Percentiles rank a stretch among this genome's conserved stretches.
Evolutionary conservation across 2,888 invertebrate genomes (phyloP).

Genomic region (Drosophila paranaensis): DNA sequence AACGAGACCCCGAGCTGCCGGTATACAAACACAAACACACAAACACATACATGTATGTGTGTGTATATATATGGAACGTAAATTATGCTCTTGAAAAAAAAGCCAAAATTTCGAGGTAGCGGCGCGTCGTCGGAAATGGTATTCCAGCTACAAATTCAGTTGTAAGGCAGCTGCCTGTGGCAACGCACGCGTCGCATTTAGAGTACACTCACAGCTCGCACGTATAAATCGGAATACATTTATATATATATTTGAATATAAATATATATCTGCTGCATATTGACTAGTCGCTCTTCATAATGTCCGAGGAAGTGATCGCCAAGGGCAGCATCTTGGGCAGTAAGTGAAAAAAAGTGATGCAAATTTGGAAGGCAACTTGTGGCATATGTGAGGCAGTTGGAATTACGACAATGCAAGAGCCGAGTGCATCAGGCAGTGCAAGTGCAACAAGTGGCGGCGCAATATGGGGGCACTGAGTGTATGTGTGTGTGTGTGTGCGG

Average conservation of each 20-base stretch:
- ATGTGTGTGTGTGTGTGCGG: too few relatives aligned
- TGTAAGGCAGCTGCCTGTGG: constrained; percentile 67
- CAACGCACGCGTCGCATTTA: constrained; percentile 60
- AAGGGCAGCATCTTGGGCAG: constrained; percentile 87
- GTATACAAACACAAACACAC: constrained; percentile 11
- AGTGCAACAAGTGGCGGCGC: constrained; percentile 68
- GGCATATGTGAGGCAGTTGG: neutral
- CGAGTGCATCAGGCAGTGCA: constrained; percentile 54
- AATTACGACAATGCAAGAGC: constrained; percentile 51
- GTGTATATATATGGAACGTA: neutral
- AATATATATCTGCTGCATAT: neutral
- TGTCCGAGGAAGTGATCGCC: constrained; percentile 86
- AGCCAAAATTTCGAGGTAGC: constrained; percentile 52
- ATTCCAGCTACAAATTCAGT: constrained; percentile 62
- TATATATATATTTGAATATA: neutral
- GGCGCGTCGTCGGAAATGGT: constrained; percentile 31
- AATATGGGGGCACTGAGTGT: neutral
- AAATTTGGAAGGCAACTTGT: neutral
- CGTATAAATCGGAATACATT: constrained; percentile 11
- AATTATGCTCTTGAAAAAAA: constrained; percentile 40
- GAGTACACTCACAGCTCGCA: constrained; percentile 14
- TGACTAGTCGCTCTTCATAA: constrained; percentile 45
- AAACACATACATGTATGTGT: constrained; percentile 2
- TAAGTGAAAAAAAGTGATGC: constrained; percentile 83
- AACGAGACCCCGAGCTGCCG: constrained; percentile 18